Evolutionary conservation across 2,113 vertebrate species (phyloP), one percentile per base, ranked within the genome.

Genomic region (Ranitomeya imitator): DNA sequence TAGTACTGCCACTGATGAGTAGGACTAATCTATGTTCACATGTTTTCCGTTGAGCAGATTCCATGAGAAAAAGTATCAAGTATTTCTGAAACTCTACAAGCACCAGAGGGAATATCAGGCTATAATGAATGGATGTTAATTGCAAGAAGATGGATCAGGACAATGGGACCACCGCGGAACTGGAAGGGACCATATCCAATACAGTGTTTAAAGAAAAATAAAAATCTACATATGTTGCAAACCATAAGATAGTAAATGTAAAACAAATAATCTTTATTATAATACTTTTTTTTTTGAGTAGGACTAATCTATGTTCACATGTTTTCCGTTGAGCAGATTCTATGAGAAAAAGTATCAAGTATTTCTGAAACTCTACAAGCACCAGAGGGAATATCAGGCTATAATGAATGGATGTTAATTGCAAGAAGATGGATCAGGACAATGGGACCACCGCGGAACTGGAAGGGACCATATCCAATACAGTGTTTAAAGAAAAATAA

Each of bases 341-440:
- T 99, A 99, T 82, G 95, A 96, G 90, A 97, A 95, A 93, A 99
- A 99, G 89, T 97, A 97, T 0, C 45, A 93, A 85, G 98, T 99
- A 6, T 99, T 98, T 93, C 91, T 96, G 93, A 96, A 93, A 82
- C 94, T 99, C 0, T 94, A 95, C 55, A 94, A 95, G 90, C 97
- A 99, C 91, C 98, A 99, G 94, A 95, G 93, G 91, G 96, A 98
- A 88, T 99, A 97, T 90, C 94, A 93, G 71, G 90, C 93, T 18
- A 95, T 99, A 90, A 99, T 99, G 98, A 91, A 89, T 55, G 92
- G 88, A 9, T 18, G 63, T 83, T 92, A 78, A 90, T 21, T 23
- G 12, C 7, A 23, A 74, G 55, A 79, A 63, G 13, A 18, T 0
- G 0, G 0, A 0, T 0, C 15, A 0, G 60, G 57, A 82, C 82